Evolutionary conservation across 2,888 invertebrate genomes (phyloP), one percentile per base, ranked within the genome.

Genomic region (Clostera curtula): DNA sequence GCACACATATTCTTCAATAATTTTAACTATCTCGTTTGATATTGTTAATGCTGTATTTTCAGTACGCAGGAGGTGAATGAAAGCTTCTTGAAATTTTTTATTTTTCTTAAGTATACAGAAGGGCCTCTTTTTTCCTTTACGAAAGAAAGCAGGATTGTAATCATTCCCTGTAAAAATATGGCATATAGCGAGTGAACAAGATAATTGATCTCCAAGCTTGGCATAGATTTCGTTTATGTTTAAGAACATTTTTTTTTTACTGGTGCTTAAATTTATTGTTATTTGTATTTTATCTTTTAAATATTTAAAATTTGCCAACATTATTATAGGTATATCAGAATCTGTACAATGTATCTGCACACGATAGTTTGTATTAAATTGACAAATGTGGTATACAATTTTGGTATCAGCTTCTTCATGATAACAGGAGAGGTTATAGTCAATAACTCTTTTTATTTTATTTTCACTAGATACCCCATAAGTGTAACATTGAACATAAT

Each of bases 341-440:
- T 23, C 15, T 23, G 33, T 33, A 21, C 29, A 34, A 24, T 29
- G 26, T 24, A 29, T 24, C 26, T 29, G 16, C n/a, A 34, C 29
- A 26, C 26, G 25, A 24, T 33, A 31, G 20, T 37, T 31, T 23
- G 17, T 19, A 33, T 31, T 37, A 10, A 37, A 27, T 31, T 34
- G 33, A 27, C 34, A 36, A 32, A 36, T 29, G 26, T 32, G 32
- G 29, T 27, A 30, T 19, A 36, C 33, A 27, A 30, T 35, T 39
- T 33, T 35, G 24, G 35, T 35, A 25, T 35, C 39, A 26, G 35
- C 35, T 30, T 39, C 37, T 34, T 37, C 31, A 16, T 37, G 34
- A 24, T 37, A 26, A 27, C 29, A 37, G 27, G 34, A 31, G 25
- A 37, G 31, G 19, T 33, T 30, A 28, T 30, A 28, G 10, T 31